A percentile compares a stretch with the other conserved stretches of the same genome.
Conservation (phyloP, 2,888 invertebrate genomes). For the Thyatira batis region DNA sequence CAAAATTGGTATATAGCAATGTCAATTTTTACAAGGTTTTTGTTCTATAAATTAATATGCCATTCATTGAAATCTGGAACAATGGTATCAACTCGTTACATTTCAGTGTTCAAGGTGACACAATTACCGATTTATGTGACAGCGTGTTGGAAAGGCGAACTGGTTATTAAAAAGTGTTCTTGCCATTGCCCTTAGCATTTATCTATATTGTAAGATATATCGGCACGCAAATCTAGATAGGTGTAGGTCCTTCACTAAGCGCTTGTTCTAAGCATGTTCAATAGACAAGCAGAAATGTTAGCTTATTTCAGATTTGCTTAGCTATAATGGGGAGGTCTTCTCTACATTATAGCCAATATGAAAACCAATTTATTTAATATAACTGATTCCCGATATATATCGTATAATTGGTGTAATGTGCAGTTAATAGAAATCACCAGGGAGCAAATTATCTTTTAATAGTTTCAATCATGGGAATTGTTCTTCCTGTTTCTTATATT, state of each 20-base stretch:
- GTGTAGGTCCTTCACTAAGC: not conserved
- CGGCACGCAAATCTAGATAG: not conserved
- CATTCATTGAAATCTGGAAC: conserved; percentile 30
- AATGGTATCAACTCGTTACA: conserved; percentile 31
- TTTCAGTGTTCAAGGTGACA: conserved; percentile 34
- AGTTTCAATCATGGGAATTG: conserved; percentile 30
- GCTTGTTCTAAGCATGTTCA: not conserved
- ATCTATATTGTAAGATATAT: not conserved
- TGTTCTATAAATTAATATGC: not conserved
- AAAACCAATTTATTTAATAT: not conserved
- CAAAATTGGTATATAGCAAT: not conserved
- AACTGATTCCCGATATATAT: not conserved
- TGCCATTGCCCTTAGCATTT: not conserved
- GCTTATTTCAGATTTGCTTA: no score
- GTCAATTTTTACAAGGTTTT: not conserved
- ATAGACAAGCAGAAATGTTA: not conserved
- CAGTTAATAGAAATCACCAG: conserved; percentile 49
- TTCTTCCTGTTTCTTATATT: conserved; percentile 9
- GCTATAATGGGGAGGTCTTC: no score
- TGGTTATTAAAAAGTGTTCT: conserved; percentile 2
- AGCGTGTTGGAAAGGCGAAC: conserved; percentile 24
- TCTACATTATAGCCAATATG: no score
- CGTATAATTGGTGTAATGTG: conserved; percentile 41
- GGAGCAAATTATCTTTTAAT: conserved; percentile 44
- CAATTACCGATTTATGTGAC: conserved; percentile 25